Base-by-base conservation (phyloP, 2,797 vertebrate species). In the Synaphobranchus kaupii region DNA sequence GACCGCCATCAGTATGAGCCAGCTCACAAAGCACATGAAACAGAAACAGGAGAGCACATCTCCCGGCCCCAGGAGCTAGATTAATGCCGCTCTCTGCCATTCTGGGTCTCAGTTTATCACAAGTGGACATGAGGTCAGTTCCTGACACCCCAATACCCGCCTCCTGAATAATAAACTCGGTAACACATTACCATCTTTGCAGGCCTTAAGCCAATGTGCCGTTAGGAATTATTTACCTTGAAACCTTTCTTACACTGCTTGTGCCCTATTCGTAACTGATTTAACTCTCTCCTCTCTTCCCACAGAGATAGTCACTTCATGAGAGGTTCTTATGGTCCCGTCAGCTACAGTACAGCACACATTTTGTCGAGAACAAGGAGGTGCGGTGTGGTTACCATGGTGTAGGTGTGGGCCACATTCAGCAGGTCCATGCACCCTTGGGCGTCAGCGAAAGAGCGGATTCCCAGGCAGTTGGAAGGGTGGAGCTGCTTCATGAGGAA, bases 401-500 rank as follows among this genome's bases (percentile, higher is more conserved):
- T 99, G 92, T 99, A 99, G 4, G 93, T 97, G 91, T 99, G 98
- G 47, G 99, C 98, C 93, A 98, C 97, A 15, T 96, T 98, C 81
- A 99, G 95, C 88, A 99, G 97, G 90, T 99, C 97, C 13, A 95
- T 86, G 91, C 98, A 99, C 85, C 98, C 99, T 92, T 99, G 99
- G 86, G 98, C 97, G 0, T 99, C 98, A 71, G 98, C 99, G 25
- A 99, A 99, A 1, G 98, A 99, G 81, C 97, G 97, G 88, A 99
- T 99, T n/a, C 99, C 98, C 92, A 99, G 94, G 93, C 98, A 99
- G 92, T 99, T 99, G 90, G 98, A 99, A 4, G 98, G 98, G 90
- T 99, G 98, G 13, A 99, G 98, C 91, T 99, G 98, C 93, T 99
- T 99, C 97, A 98, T 98, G 84, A 99, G 97, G 94, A 98, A 99